Base-by-base conservation (phyloP, 1,140 invertebrate species). In the Diachasmimorpha longicaudata region DNA sequence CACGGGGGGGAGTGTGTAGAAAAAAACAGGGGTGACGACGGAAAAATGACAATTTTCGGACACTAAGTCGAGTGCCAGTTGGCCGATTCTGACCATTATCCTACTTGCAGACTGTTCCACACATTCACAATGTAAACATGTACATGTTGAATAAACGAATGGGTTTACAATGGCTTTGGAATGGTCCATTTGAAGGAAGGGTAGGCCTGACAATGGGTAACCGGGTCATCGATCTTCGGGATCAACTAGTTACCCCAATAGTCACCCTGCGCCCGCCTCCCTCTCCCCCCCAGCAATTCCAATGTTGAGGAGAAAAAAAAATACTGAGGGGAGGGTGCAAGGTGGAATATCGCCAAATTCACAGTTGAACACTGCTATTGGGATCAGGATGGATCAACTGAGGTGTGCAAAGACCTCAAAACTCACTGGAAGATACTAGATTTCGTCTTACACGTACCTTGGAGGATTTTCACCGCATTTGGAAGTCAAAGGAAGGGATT, bases 401-500 rank as follows among this genome's bases (percentile, higher is more conserved):
- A 63, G 58, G 58, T 63, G 58, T 63, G 58, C 58, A 63, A 52
- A 52, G 48, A 42, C 16, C 48, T 13, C 31, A 4, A 16, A n/a
- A 19, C 23, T 63, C 58, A 63, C 23, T 25, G 48, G 19, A 11
- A 63, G 71, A 23, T 31, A 63, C 21, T 39, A 66, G 48, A 55
- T 42, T 63, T 55, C 42, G 42, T 73, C 55, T 66, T 66, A 25
- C 55, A 58, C 23, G 19, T 63, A 63, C 58, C 58, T 63, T 25
- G 5, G 23, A 68, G 75, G 70, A 72, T 76, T 72, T 76, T 36
- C 70, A 68, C 9, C 39, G 37, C 25, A 72, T 76, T 76, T 76
- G 75, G 67, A 76, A 76, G 69, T 76, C 66, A 76, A 76, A 76
- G 70, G 46, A 67, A 48, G 70, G 42, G 58, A 76, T 66, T 48